Evolutionary conservation across 2,888 invertebrate genomes (phyloP).

Genomic region (Rhimphoctona megacephalus): DNA sequence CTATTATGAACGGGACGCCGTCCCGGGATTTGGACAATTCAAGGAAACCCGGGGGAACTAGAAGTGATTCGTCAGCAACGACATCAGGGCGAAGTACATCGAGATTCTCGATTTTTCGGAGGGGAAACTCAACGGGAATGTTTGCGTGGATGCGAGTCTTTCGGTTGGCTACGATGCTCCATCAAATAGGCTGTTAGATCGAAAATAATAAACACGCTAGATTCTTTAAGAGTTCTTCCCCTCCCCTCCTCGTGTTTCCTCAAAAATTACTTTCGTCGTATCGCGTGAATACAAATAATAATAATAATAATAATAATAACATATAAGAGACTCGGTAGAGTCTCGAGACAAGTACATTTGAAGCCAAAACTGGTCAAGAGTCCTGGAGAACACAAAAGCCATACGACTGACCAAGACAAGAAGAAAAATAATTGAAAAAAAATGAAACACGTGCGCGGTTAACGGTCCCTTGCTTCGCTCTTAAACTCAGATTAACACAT

Average conservation of each 20-base stretch:
- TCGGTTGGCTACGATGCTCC: constrained; percentile 81
- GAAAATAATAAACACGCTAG: constrained; percentile 24
- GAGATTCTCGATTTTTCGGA: constrained; percentile 61
- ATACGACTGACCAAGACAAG: not conserved
- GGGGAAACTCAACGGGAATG: constrained; percentile 78
- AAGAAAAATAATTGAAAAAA: not conserved
- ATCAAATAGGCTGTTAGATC: constrained; percentile 82
- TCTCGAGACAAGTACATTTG: constrained; percentile 5
- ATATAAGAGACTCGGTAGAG: not conserved
- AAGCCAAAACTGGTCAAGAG: not conserved
- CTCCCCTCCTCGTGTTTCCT: not conserved
- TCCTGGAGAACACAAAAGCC: not conserved
- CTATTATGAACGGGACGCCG: constrained; percentile 78
- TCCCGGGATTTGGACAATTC: constrained; percentile 69
- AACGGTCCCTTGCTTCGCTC: not conserved
- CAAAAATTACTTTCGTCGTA: not conserved
- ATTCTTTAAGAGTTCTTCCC: constrained; percentile 38
- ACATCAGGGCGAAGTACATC: constrained; percentile 62
- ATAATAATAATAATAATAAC: too few relatives aligned
- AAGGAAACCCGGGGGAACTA: constrained; percentile 13
- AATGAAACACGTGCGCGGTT: constrained; percentile 1
- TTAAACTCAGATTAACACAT: not conserved
- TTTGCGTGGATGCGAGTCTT: constrained; percentile 84
- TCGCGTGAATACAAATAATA: not conserved
- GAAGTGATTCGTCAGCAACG: constrained; percentile 32